phyloP scores from a whole-genome alignment of 2,113 vertebrate genomes.

The Electrona antarctica region DNA sequence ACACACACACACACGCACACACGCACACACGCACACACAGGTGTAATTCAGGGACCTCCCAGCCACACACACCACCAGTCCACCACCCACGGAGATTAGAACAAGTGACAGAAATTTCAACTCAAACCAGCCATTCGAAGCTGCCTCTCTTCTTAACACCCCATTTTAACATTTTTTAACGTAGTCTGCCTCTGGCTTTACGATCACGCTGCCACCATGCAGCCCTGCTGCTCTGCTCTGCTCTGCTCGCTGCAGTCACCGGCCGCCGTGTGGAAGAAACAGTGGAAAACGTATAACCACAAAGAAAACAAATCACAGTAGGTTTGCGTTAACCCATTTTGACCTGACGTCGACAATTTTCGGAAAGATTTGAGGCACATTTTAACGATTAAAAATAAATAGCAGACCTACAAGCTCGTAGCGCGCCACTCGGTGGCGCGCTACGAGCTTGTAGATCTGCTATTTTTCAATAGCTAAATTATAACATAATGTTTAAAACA shows the following conservation, averaged over 20 bases:
- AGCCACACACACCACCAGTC: conserved; percentile 33
- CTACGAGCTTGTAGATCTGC: too few species aligned
- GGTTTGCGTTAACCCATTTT: too few species aligned
- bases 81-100: conserved; percentile 59
- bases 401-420: too few species aligned
- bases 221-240: conserved; percentile 18
- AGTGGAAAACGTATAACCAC: conserved; percentile 36
- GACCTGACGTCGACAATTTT: too few species aligned
- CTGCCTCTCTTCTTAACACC: conserved; percentile 41
- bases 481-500: too few species aligned
- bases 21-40: conserved; percentile 29
- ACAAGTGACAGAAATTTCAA: conserved; percentile 51
- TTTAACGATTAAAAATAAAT: too few species aligned
- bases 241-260: background rate
- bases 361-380: too few species aligned
- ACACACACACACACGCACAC: background rate
- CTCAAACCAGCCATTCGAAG: conserved; percentile 45
- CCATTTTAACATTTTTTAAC: conserved; percentile 23
- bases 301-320: conserved; percentile 3
- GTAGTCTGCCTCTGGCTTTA: conserved; percentile 36
- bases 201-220: conserved; percentile 54
- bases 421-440: too few species aligned
- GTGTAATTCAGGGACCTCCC: conserved; percentile 65
- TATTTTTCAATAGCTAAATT: too few species aligned
- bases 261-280: background rate